Evolutionary conservation across 2,888 invertebrate species (phyloP).

Genomic region (Dromius quadrimaculatus): DNA sequence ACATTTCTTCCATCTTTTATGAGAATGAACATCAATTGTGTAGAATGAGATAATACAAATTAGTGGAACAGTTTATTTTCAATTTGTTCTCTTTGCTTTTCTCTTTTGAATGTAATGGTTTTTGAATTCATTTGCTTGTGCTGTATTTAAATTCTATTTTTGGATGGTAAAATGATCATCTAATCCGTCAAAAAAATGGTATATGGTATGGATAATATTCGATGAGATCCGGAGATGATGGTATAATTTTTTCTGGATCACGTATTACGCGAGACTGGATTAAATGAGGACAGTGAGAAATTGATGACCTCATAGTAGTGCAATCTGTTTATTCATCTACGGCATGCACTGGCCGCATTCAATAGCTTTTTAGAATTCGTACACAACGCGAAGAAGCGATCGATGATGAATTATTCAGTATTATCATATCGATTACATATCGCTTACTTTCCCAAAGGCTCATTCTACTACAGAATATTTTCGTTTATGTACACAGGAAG

Average conservation of each 20-base stretch:
- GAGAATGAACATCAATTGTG: too few species aligned
- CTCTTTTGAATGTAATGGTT: neutral
- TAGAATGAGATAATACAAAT: too few species aligned
- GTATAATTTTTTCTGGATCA: slow-evolving; percentile 23
- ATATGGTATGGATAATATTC: too few species aligned
- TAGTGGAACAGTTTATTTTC: neutral
- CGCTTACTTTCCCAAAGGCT: slow-evolving; percentile 19
- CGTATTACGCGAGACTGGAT: slow-evolving; percentile 25
- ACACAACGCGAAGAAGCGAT: slow-evolving; percentile 45
- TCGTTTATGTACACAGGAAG: slow-evolving; percentile 6
- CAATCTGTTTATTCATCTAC: slow-evolving; percentile 45
- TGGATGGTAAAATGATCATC: neutral
- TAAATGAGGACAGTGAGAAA: slow-evolving; percentile 10
- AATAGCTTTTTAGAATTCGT: slow-evolving; percentile 47
- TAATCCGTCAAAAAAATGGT: too few species aligned
- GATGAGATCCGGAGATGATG: neutral
- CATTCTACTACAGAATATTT: slow-evolving; percentile 10
- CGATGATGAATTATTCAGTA: slow-evolving; percentile 51
- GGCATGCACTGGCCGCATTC: slow-evolving; percentile 36
- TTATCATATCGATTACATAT: slow-evolving; percentile 49
- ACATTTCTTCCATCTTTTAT: too few species aligned
- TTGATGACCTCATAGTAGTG: slow-evolving; percentile 41
- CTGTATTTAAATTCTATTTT: neutral
- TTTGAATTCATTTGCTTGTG: neutral
- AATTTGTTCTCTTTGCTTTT: neutral